phyloP scores from a whole-genome alignment of 2,113 vertebrate species.

The Syrrhaptes paradoxus region DNA sequence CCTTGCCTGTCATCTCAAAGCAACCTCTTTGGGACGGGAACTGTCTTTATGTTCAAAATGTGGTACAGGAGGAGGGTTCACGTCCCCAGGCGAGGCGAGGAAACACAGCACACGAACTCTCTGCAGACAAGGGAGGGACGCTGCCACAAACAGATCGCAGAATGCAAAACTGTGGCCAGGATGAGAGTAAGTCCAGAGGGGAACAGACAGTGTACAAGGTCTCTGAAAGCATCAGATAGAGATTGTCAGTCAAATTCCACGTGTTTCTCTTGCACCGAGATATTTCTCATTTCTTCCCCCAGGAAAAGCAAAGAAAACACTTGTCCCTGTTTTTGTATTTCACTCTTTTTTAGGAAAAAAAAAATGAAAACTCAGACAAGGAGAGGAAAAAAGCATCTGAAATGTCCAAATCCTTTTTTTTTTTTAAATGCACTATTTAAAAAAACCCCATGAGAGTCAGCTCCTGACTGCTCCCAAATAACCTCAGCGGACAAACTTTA shows the following conservation, averaged over 20 bases:
- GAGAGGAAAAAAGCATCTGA: not conserved
- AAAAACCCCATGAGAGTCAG: not conserved
- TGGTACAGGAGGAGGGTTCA: not conserved
- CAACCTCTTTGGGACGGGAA: not conserved
- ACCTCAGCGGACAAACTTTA: not conserved
- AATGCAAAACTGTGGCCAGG: not conserved
- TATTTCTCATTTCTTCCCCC: not conserved
- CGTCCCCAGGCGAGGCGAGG: rapidly evolving
- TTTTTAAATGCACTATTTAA: not conserved
- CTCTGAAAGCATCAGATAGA: not conserved
- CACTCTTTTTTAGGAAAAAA: not conserved
- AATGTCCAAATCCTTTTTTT: not conserved
- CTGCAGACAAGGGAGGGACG: not conserved
- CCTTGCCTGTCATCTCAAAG: not conserved
- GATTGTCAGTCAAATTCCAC: not conserved
- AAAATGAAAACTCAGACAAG: not conserved
- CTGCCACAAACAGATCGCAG: not conserved
- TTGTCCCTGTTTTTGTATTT: not conserved
- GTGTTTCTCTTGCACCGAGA: not conserved
- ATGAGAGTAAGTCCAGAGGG: not conserved
- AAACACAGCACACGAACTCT: not conserved
- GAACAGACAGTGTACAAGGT: not conserved
- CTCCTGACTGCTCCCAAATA: not conserved
- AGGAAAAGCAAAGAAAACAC: not conserved
- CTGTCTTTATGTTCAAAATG: not conserved